Percentiles rank a stretch among this genome's conserved stretches.
These are phyloP conservation scores for Brachyptera risi DNA, from an alignment of 2,888 invertebrate species.

Conservation along the genomic window DNA sequence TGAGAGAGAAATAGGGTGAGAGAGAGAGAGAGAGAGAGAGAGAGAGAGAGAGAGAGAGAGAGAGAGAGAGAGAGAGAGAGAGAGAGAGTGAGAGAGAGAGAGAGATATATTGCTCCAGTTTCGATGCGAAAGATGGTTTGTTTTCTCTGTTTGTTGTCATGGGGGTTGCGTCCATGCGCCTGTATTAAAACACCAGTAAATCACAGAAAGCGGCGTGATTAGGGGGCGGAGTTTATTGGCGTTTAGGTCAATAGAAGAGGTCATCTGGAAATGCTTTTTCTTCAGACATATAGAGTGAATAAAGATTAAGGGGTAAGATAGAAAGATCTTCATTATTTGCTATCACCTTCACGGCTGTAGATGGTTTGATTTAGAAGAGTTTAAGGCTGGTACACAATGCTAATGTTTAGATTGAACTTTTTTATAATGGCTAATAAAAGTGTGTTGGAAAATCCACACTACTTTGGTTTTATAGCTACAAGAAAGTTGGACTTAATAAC, in stretches of 20 bases:
- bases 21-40: too few species aligned
- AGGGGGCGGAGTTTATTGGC: neutral
- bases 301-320: neutral
- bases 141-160: constrained; percentile 9
- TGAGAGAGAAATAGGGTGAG: too few species aligned
- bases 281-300: neutral
- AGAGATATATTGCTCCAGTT: constrained; percentile 12
- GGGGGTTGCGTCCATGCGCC: neutral
- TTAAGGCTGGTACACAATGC: neutral
- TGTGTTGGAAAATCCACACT: too few species aligned
- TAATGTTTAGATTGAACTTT: too few species aligned
- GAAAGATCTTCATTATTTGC: neutral
- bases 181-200: neutral
- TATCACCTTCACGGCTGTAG: neutral
- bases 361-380: neutral
- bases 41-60: too few species aligned
- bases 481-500: too few species aligned
- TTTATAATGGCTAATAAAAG: too few species aligned
- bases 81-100: too few species aligned
- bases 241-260: neutral
- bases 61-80: too few species aligned
- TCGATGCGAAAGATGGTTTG: constrained; percentile 1
- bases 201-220: neutral
- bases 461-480: too few species aligned
- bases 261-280: neutral